Evolutionary conservation across 2,888 invertebrate genomes (phyloP).

Genomic region (Chrysomela aeneicollis): DNA sequence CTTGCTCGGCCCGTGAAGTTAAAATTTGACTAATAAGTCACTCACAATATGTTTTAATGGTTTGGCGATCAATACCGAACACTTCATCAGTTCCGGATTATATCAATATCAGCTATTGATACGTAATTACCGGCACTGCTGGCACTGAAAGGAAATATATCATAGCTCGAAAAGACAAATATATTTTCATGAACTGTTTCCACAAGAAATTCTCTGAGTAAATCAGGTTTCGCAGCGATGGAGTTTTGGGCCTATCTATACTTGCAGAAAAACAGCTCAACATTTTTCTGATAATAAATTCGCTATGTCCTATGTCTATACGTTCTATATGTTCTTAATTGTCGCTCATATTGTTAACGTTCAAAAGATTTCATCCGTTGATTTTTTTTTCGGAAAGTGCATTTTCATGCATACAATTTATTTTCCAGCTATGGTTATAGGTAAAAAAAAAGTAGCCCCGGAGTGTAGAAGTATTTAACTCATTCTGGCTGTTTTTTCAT

Average conservation of each 20-base stretch:
- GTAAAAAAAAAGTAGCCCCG: no score
- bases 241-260: no score
- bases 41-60: neutral
- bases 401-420: no score
- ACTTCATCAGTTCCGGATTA: neutral
- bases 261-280: neutral
- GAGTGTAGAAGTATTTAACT: no score
- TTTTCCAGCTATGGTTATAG: no score
- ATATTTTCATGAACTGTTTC: neutral
- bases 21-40: slow-evolving; percentile 4
- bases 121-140: neutral
- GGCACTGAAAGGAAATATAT: slow-evolving; percentile 1
- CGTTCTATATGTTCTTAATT: neutral
- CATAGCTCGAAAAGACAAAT: neutral
- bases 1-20: no score
- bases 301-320: neutral
- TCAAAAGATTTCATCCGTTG: neutral
- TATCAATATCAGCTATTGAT: slow-evolving; percentile 1
- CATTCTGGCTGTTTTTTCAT: no score
- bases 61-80: neutral
- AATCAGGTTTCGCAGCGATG: neutral
- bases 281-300: neutral
- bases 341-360: neutral
- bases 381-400: no score
- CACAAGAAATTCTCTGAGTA: neutral